These are phyloP conservation scores for Coelopa pilipes DNA, from an alignment of 2,888 invertebrate genomes.

Conservation along the genomic window DNA sequence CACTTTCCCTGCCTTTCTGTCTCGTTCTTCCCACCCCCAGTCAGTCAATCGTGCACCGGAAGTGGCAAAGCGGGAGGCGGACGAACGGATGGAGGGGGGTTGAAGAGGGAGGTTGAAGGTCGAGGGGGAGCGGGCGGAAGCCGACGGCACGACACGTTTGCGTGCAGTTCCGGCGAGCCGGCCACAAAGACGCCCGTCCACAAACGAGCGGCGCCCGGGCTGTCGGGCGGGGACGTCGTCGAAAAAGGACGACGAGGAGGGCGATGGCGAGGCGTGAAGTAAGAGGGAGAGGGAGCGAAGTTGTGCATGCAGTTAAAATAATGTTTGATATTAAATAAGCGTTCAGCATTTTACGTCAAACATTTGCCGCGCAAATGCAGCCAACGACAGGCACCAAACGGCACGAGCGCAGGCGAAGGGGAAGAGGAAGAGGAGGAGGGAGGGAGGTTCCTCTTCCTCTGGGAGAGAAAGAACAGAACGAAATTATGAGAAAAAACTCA, in stretches of 20 bases:
- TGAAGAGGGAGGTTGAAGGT: background rate
- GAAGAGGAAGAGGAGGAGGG: background rate
- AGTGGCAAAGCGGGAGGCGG: background rate
- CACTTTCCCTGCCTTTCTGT: too few species aligned
- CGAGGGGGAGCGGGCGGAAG: background rate
- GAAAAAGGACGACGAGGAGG: too few species aligned
- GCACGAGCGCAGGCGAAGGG: too few species aligned
- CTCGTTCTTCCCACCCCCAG: too few species aligned
- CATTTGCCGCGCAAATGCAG: slow-evolving; percentile 8
- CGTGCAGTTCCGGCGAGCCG: background rate
- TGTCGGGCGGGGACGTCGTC: too few species aligned
- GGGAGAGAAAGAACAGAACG: background rate
- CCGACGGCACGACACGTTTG: background rate
- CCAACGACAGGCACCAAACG: background rate
- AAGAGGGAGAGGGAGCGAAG: background rate
- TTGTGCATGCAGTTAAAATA: slow-evolving; percentile 30
- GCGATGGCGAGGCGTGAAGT: too few species aligned
- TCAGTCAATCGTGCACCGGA: background rate
- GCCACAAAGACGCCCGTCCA: background rate
- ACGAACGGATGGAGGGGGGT: background rate
- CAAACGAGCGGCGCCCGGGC: background rate
- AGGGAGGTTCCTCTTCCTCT: too few species aligned
- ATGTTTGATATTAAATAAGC: slow-evolving; percentile 34
- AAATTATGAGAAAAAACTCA: background rate
- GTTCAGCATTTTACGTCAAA: slow-evolving; percentile 25